Base-by-base conservation (phyloP, 2,888 invertebrate species). In the Helobdella robusta region DNA sequence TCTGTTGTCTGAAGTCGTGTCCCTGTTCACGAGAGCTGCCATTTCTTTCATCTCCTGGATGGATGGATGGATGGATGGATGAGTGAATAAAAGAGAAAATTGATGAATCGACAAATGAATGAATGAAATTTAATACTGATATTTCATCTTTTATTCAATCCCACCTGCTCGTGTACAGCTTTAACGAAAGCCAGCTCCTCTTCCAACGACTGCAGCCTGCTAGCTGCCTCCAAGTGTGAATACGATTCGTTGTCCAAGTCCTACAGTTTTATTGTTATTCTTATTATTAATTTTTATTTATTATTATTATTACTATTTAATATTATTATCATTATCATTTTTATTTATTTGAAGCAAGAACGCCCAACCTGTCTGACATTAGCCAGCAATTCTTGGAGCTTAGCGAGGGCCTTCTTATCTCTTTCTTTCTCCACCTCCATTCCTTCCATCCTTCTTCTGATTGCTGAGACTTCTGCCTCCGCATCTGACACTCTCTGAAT, bases 151-250 rank as follows among this genome's bases (percentile, higher is more conserved):
- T n/a, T n/a, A n/a, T n/a, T n/a, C n/a, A n/a, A 3, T 66, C 73
- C 70, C 61, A 81, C 81, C 75, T 80, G 79, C 68, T 80, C 81
- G 67, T 81, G 81, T 60, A 80, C 77, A 46, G 79, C 74, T 73
- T 80, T 80, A 71, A 81, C 73, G 77, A 83, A 81, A 69, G 81
- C 79, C 69, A 82, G 75, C 70, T 82, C 80, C 67, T 82, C 82
- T 66, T 81, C 75, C 52, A 81, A 75, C 6, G 81, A 80, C 73
- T 81, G 81, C 60, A 79, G 73, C 67, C 78, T 77, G 73, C 81
- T 82, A 71, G 81, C 81, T 61, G 81, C 79, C 66, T 81, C 80
- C 68, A 82, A 77, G 56, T 81, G 78, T 68, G 75, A 76, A 67
- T 82, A 73, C 0, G 81, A 81, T 73, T 82, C 82, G 68, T 79